These are phyloP conservation scores for Coptodon rendalli DNA, from an alignment of 2,113 vertebrate species.

Conservation along the genomic window DNA sequence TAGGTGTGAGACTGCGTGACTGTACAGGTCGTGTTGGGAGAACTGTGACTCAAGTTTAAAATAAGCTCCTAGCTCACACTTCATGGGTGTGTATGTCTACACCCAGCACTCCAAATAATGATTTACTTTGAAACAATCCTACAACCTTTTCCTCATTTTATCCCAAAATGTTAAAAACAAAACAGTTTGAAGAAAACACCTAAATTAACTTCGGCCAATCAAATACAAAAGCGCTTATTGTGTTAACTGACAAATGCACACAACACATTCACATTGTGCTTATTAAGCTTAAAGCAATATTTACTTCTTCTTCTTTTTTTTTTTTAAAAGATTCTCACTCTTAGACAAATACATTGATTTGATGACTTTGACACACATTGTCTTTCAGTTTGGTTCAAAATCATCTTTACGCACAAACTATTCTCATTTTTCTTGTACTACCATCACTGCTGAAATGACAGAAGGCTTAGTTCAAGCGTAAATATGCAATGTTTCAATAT, in stretches of 20 bases:
- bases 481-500: neutral
- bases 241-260: constrained; percentile 64
- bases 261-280: constrained; percentile 68
- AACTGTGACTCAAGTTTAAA: neutral
- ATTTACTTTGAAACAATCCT: neutral
- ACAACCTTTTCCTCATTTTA: neutral
- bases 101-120: neutral
- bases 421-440: neutral
- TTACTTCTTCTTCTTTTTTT: neutral
- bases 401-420: neutral
- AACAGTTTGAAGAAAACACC: neutral
- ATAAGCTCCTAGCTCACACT: neutral
- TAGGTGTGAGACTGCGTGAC: neutral
- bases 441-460: neutral
- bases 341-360: neutral
- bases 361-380: neutral
- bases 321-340: neutral
- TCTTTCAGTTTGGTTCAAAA: constrained; percentile 20
- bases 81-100: neutral
- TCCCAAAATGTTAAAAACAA: neutral
- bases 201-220: constrained; percentile 42
- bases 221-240: neutral
- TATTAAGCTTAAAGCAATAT: constrained; percentile 68
- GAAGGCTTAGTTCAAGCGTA: neutral
- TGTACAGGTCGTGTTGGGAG: neutral